Conservation (phyloP, 2,113 vertebrate genomes). For the Menidia beryllina region DNA sequence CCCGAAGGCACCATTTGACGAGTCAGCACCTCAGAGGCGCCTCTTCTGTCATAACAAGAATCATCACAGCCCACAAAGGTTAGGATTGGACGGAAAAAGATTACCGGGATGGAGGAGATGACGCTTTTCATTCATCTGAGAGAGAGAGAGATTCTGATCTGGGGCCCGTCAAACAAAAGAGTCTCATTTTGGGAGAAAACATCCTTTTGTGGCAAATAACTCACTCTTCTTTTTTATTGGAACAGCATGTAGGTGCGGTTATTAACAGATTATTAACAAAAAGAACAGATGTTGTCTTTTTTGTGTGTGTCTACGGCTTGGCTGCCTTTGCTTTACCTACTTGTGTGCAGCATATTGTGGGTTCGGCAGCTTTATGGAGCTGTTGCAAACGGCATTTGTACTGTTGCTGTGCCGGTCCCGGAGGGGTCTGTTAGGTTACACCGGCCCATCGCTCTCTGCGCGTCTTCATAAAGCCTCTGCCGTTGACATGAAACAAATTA, state of each 20-base stretch:
- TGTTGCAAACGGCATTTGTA: not conserved
- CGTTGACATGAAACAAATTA: constrained; percentile 45
- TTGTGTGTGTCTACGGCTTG: too few species aligned
- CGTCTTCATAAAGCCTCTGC: constrained; percentile 9
- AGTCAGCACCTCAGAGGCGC: constrained; percentile 6
- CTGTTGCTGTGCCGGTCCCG: constrained; percentile 3
- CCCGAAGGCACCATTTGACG: not conserved
- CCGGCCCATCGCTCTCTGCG: constrained; percentile 23
- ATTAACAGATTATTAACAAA: too few species aligned
- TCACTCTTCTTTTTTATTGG: not conserved
- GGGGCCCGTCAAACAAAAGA: constrained; percentile 16
- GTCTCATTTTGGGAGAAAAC: constrained; percentile 10
- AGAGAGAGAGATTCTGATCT: constrained; percentile 7
- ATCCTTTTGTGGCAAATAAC: constrained; percentile 6
- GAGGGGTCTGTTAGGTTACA: constrained; percentile 15
- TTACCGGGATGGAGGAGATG: not conserved
- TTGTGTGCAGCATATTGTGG: not conserved
- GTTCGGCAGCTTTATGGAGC: not conserved
- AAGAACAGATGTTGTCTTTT: too few species aligned
- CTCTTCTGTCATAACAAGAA: constrained; percentile 17
- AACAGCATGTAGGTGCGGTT: not conserved
- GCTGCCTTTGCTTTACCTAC: too few species aligned
- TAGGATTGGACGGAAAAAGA: not conserved
- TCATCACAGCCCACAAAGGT: constrained; percentile 21
- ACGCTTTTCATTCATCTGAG: constrained; percentile 14